These are phyloP conservation scores for Thinocorus orbignyianus DNA, from an alignment of 2,113 vertebrate species.

Conservation along the genomic window DNA sequence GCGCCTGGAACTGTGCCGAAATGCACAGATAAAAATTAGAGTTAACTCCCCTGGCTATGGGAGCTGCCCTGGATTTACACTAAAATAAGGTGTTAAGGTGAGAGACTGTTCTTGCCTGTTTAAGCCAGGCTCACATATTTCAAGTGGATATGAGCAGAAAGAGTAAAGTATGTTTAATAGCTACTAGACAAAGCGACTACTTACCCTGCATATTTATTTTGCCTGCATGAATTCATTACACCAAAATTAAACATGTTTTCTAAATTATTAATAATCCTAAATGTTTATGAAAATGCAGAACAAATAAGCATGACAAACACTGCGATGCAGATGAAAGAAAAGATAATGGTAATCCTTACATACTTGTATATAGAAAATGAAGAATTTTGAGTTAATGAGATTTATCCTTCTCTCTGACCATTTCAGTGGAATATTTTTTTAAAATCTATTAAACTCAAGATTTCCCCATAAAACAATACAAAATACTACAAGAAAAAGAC, in stretches of 20 bases:
- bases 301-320: constrained; percentile 58
- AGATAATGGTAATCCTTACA: constrained; percentile 3
- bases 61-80: not conserved
- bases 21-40: not conserved
- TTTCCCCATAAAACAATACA: constrained; percentile 35
- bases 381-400: constrained; percentile 33
- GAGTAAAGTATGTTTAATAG: not conserved
- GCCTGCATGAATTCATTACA: constrained; percentile 29
- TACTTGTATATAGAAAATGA: constrained; percentile 40
- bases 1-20: not conserved
- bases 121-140: not conserved
- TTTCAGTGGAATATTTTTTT: not conserved
- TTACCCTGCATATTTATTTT: constrained; percentile 26
- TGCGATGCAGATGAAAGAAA: constrained; percentile 14
- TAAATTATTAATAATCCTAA: constrained; percentile 66
- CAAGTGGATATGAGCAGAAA: not conserved
- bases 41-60: not conserved
- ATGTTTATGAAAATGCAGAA: constrained; percentile 58
- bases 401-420: constrained; percentile 5
- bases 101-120: not conserved
- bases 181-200: not conserved
- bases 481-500: constrained; percentile 28
- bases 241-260: constrained; percentile 31
- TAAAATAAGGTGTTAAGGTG: not conserved
- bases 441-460: constrained; percentile 25